Base-by-base conservation (phyloP, 2,888 invertebrate genomes). In the Polydrusus tereticollis region DNA sequence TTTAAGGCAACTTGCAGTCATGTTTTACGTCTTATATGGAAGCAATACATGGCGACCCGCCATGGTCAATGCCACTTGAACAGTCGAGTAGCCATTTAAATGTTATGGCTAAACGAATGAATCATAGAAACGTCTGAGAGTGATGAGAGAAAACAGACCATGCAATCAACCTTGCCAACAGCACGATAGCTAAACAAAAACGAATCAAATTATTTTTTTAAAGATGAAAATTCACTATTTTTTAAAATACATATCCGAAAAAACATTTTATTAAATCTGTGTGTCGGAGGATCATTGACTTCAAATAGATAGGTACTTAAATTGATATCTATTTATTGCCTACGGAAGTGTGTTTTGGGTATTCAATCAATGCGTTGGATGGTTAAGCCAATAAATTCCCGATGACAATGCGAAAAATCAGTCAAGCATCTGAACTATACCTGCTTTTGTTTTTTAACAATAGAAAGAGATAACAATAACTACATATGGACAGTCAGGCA, bases 51-150 rank as follows among this genome's bases (percentile, higher is more conserved):
- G 66, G 66, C 43, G 41, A 21, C 29, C 29, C 66, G 41, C 21
- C 29, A 55, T 66, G 66, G 66, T 66, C 66, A 66, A 66, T 66
- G 66, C 66, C 66, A 57, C 57, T 38, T 55, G 23, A 55, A 57
- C 57, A 57, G 50, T 55, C 10, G 52, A 43, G 29, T 33, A 52
- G 41, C 45, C 62, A 47, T 47, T 47, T 63, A 33, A 57, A 58
- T 66, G 41, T 43, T 59, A 59, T 41, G 57, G 45, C 14, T 29
- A 29, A 55, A 55, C 18, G 57, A 23, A 57, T 66, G 66, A 66
- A 43, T 66, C 66, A 66, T 66, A 66, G 45, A 43, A 7, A 50
- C n/a, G 66, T 66, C 66, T 66, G 66, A 55, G 21, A 43, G 43
- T 55, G 41, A 45, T 55, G 38, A 55, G 55, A n/a, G 52, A 65